phyloP scores from a whole-genome alignment of 2,797 vertebrate species.

The Acridotheres tristis region DNA sequence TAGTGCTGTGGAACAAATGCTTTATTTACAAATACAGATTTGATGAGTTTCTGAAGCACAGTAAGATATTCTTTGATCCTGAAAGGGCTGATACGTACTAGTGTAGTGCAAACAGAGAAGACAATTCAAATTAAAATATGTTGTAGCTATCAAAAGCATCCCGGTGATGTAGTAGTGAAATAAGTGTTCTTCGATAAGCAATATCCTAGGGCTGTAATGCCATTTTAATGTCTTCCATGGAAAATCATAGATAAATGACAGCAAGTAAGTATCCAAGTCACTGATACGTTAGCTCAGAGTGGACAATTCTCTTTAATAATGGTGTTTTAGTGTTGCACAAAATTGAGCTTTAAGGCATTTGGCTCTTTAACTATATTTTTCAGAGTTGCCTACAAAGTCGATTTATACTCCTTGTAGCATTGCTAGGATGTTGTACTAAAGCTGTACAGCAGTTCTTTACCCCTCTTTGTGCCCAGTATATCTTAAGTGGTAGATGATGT shows the following conservation, averaged over 20 bases:
- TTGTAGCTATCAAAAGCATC: constrained; percentile 54
- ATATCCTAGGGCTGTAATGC: constrained; percentile 1
- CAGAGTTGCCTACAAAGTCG: not conserved
- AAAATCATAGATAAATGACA: constrained; percentile 10
- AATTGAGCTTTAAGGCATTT: not conserved
- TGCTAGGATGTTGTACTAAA: not conserved
- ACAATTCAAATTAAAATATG: constrained; percentile 51
- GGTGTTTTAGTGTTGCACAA: not conserved
- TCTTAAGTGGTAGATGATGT: not conserved
- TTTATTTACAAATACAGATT: constrained; percentile 73
- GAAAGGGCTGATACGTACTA: constrained; percentile 42
- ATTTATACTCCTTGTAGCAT: not conserved
- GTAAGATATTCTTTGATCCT: constrained; percentile 72
- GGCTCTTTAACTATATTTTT: not conserved
- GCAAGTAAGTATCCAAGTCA: not conserved
- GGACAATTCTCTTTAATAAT: not conserved
- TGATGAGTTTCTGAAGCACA: constrained; percentile 69
- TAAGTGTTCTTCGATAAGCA: constrained; percentile 51
- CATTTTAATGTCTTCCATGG: constrained; percentile 12
- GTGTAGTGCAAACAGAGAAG: constrained; percentile 51
- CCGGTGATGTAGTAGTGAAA: constrained; percentile 18
- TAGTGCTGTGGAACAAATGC: constrained; percentile 59
- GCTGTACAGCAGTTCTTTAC: not conserved
- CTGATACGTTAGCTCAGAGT: not conserved
- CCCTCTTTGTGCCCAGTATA: not conserved